phyloP scores from a whole-genome alignment of 2,888 invertebrate genomes.

The Protophormia terraenovae region DNA sequence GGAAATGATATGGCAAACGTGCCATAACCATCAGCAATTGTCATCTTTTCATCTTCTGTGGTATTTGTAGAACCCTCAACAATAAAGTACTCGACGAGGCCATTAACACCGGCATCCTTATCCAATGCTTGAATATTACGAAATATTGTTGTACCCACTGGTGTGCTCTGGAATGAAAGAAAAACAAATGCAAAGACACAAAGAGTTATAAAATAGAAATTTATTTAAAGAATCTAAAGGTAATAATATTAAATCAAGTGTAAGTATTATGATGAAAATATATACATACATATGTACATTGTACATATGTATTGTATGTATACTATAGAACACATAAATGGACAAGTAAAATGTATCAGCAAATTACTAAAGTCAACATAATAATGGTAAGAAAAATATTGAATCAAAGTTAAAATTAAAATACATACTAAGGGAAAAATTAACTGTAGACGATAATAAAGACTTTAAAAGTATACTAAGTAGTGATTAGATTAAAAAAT shows the following conservation, averaged over 20 bases:
- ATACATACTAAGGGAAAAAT: not conserved
- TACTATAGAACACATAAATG: too few relatives aligned
- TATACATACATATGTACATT: not conserved
- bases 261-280: slow-evolving; percentile 26
- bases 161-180: slow-evolving; percentile 87
- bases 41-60: slow-evolving; percentile 84
- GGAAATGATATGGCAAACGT: slow-evolving; percentile 93
- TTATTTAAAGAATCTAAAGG: slow-evolving; percentile 32
- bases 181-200: slow-evolving; percentile 30
- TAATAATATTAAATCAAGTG: slow-evolving; percentile 64
- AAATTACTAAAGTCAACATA: slow-evolving; percentile 59
- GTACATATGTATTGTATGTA: too few relatives aligned
- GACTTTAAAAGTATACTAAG: too few relatives aligned
- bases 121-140: slow-evolving; percentile 90
- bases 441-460: too few relatives aligned
- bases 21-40: slow-evolving; percentile 89
- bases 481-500: too few relatives aligned
- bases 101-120: slow-evolving; percentile 90
- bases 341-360: slow-evolving; percentile 45
- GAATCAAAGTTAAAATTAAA: not conserved
- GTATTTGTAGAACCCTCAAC: slow-evolving; percentile 84
- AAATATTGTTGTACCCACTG: slow-evolving; percentile 92
- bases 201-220: slow-evolving; percentile 38
- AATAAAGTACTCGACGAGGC: slow-evolving; percentile 92
- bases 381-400: slow-evolving; percentile 42